phyloP scores from a whole-genome alignment of 2,888 invertebrate species.

The Nesidiocoris tenuis region DNA sequence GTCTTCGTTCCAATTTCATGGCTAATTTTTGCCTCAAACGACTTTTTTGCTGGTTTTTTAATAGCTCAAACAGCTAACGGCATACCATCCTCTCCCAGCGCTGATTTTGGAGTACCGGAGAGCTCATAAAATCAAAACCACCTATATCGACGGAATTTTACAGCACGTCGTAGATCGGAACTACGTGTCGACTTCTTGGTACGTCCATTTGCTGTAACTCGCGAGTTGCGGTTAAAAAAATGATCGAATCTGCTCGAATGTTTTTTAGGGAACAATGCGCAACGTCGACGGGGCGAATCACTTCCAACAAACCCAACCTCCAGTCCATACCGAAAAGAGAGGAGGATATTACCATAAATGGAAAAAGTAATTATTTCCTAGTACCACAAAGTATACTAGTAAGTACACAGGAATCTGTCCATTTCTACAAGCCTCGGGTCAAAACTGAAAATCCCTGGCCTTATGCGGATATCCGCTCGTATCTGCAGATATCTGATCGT shows the following conservation, averaged over 20 bases:
- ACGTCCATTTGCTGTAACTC: constrained; percentile 22
- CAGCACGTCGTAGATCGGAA: constrained; percentile 55
- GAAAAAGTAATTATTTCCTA: not conserved
- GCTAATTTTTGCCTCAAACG: too few species aligned
- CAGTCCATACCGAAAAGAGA: constrained; percentile 58
- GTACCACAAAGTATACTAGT: too few species aligned
- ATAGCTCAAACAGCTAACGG: constrained; percentile 56
- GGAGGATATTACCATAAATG: not conserved
- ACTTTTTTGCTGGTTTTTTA: too few species aligned
- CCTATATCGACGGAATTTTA: constrained; percentile 57
- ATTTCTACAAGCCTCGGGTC: too few species aligned
- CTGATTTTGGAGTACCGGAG: constrained; percentile 58
- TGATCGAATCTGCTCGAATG: too few species aligned
- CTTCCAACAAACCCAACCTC: constrained; percentile 58
- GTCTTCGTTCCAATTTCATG: too few species aligned
- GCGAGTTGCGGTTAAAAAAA: not conserved
- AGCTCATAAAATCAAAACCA: constrained; percentile 58
- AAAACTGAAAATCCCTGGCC: too few species aligned
- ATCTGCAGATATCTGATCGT: too few species aligned
- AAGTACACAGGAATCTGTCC: too few species aligned
- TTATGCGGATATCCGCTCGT: too few species aligned
- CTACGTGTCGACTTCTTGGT: constrained; percentile 57
- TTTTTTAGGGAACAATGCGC: constrained; percentile 60
- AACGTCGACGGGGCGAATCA: constrained; percentile 59
- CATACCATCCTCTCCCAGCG: constrained; percentile 56